A percentile compares a stretch with the other conserved stretches of the same genome.
phyloP scores from a whole-genome alignment of 2,113 vertebrate species.

The Numida meleagris region DNA sequence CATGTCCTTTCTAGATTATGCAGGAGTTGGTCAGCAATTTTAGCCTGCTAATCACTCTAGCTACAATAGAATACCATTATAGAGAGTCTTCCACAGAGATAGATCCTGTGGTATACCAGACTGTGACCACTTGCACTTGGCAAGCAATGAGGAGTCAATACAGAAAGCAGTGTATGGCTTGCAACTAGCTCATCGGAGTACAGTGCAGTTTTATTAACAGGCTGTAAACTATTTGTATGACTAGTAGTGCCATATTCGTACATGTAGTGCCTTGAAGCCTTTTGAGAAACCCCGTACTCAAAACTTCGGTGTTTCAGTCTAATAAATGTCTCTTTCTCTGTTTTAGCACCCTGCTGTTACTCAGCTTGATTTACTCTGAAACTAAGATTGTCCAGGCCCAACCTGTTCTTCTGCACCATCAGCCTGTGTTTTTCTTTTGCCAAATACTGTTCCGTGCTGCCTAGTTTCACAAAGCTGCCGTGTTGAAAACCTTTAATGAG shows the following conservation, averaged over 20 bases:
- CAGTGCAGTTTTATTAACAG: neutral
- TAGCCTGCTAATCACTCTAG: neutral
- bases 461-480: neutral
- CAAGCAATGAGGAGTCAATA: neutral
- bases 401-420: neutral
- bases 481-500: neutral
- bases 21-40: conserved; percentile 2
- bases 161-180: neutral
- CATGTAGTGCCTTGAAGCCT: neutral
- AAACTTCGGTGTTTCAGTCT: neutral
- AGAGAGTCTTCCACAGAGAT: neutral
- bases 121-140: neutral
- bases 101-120: neutral
- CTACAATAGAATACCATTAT: neutral
- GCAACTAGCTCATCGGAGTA: neutral
- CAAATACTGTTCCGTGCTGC: neutral
- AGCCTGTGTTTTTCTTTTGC: neutral
- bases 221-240: neutral
- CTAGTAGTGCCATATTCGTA: neutral
- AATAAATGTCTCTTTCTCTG: neutral
- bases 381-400: neutral
- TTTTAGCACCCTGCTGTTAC: neutral
- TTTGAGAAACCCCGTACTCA: neutral
- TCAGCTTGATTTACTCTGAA: neutral
- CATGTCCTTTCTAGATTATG: conserved; percentile 3